Base-by-base conservation (phyloP, 1,140 invertebrate genomes). In the Polyergus mexicanus region DNA sequence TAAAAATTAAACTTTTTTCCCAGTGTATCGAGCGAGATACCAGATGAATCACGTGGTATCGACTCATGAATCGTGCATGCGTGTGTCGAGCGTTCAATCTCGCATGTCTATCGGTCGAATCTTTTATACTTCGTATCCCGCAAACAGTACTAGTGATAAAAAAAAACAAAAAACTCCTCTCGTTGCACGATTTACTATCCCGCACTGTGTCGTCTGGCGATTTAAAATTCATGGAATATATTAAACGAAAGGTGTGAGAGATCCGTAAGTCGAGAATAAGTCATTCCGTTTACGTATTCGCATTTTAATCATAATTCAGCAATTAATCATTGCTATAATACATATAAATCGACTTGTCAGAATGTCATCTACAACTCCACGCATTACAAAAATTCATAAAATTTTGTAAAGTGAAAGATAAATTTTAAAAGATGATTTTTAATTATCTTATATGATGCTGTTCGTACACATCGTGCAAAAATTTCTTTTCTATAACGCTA, bases 171-270 rank as follows among this genome's bases (percentile, higher is more conserved):
- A 35, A 3, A 35, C 22, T 58, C 4, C 44, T 22, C 41, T 8
- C 44, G 25, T 60, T 38, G 25, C 38, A 60, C 78, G 28, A 83
- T 47, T 83, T 62, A 60, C 38, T 13, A 13, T 25, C 16, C 5
- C 13, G 11, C 5, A 13, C 4, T n/a, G 32, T 51, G 38, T 32
- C 25, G 68, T 11, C 51, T 22, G 47, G 25, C 10, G 19, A 83
- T 74, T 83, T 72, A 60, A 56, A 60, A 83, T 81, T 81, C 66
- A 81, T 81, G 38, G 78, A 81, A 81, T 81, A 72, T 60, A 60
- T 81, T 83, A 62, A 74, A 74, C 54, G 13, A 47, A 47, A 60
- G 5, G 44, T 13, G 13, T 51, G 19, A 11, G 25, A 13, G 25
- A 71, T 38, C 25, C 16, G 3, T 35, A 75, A 75, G 32, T 58